Evolutionary conservation across 1,140 invertebrate species (phyloP).

Genomic region (Drosophila gunungcola): DNA sequence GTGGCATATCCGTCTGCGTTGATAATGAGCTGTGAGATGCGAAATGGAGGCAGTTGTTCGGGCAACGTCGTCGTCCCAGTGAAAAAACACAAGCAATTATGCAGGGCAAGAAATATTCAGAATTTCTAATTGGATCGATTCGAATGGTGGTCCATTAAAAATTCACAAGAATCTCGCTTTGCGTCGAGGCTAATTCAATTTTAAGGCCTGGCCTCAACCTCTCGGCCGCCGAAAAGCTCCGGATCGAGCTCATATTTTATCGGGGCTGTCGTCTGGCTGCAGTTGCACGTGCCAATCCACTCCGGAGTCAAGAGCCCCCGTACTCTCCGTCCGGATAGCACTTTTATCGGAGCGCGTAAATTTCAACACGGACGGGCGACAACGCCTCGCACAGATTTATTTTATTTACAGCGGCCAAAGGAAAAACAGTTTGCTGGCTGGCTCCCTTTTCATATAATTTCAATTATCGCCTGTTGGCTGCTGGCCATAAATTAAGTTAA

Average conservation of each 20-base stretch:
- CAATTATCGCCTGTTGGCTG: slow-evolving; percentile 79
- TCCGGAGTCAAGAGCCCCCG: slow-evolving; percentile 1
- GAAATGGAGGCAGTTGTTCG: slow-evolving; percentile 41
- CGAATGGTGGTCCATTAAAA: slow-evolving; percentile 61
- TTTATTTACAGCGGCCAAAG: slow-evolving; percentile 66
- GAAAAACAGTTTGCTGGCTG: slow-evolving; percentile 35
- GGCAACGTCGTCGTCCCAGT: slow-evolving; percentile 47
- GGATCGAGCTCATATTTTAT: slow-evolving; percentile 66
- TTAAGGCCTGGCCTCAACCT: slow-evolving; percentile 34
- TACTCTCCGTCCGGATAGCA: slow-evolving; percentile 30
- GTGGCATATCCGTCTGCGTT: slow-evolving; percentile 19
- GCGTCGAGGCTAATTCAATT: slow-evolving; percentile 70
- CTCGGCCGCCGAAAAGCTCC: slow-evolving; percentile 19
- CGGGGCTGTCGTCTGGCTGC: slow-evolving; percentile 68
- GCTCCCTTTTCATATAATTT: slow-evolving; percentile 68
- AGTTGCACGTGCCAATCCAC: slow-evolving; percentile 70
- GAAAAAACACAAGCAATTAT: slow-evolving; percentile 53
- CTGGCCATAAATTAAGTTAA: slow-evolving; percentile 74
- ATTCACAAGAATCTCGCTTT: slow-evolving; percentile 62
- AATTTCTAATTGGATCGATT: slow-evolving; percentile 80
- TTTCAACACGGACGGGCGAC: slow-evolving; percentile 53
- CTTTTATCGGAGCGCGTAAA: slow-evolving; percentile 69
- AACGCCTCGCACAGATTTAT: slow-evolving; percentile 70
- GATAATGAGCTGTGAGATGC: slow-evolving; percentile 61
- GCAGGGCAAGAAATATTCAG: slow-evolving; percentile 41